Base-by-base conservation (phyloP, 2,113 vertebrate genomes). In the Nasalis larvatus region DNA sequence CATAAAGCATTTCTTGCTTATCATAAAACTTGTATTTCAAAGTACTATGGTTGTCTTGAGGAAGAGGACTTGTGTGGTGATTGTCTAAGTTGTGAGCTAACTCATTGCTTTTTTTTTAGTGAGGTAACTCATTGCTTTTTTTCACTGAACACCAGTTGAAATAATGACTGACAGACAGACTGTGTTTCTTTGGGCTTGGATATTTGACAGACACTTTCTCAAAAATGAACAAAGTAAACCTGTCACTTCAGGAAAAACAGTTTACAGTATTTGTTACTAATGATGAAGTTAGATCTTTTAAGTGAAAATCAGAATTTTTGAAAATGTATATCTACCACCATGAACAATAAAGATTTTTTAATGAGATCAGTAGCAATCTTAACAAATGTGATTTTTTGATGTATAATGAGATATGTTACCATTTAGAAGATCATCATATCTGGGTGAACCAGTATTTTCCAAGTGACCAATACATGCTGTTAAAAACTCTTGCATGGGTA, bases 241-340 rank as follows among this genome's bases (percentile, higher is more conserved):
- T 86, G n/a, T 96, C 42, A 83, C 47, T 58, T 66, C 12, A 90
- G 84, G 86, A 56, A 52, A 94, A 93, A 78, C 35, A 63, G 20
- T 42, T 42, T 16, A 18, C 16, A 42, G 9, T 69, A 47, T 91
- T 96, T 76, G 20, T 93, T 76, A 85, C n/a, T 37, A 95, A n/a
- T 85, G 42, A 87, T 30, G 81, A 86, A 69, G 20, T 84, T 54
- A 66, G 13, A 30, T 73, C 49, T 93, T 71, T 83, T 37, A 45
- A 91, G 49, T 77, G 66, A 88, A 81, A 90, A 58, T 71, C 13
- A 92, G 27, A 78, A 66, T 58, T 92, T 97, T 92, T 42, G 37
- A 78, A 78, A 77, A 83, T 18, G 32, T 92, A 1, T 47, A 37
- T 85, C 40, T 4, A 23, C 40, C 23, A 49, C 71, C 58, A 73